Evolutionary conservation across 2,797 vertebrate species (phyloP).

Genomic region (Spinibarbus caldwelli): DNA sequence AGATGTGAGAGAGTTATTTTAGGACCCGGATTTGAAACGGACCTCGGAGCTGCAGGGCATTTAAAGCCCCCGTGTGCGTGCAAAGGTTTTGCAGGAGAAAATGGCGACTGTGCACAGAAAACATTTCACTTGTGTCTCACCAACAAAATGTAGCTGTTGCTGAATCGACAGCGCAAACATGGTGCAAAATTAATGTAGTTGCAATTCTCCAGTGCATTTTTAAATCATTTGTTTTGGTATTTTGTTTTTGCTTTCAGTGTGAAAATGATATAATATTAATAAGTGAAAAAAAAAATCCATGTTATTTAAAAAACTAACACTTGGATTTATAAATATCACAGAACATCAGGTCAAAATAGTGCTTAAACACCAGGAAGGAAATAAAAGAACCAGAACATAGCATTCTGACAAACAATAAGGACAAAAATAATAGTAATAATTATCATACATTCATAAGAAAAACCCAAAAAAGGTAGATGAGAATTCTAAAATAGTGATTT

Average conservation of each 20-base stretch:
- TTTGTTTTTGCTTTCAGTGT: too few species aligned
- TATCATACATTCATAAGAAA: neutral
- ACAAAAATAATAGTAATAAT: neutral
- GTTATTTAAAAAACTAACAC: neutral
- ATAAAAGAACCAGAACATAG: neutral
- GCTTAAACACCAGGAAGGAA: neutral
- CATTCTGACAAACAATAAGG: neutral
- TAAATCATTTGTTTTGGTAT: neutral
- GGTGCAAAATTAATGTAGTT: neutral
- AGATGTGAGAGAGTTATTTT: constrained; percentile 38
- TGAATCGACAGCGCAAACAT: neutral
- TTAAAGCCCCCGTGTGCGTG: constrained; percentile 12
- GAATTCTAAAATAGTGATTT: neutral
- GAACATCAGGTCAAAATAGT: neutral
- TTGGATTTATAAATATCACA: neutral
- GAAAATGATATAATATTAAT: neutral
- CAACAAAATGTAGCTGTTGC: neutral
- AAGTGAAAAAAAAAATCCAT: neutral
- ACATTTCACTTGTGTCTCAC: constrained; percentile 22
- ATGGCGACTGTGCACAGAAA: constrained; percentile 81
- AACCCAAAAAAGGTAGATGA: neutral
- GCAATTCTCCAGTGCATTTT: neutral
- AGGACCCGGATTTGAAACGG: constrained; percentile 24
- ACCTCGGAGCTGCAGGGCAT: constrained; percentile 5
- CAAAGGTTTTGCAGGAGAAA: constrained; percentile 62